Conservation (phyloP, 2,888 invertebrate genomes). For the Meandrusa payeni region DNA sequence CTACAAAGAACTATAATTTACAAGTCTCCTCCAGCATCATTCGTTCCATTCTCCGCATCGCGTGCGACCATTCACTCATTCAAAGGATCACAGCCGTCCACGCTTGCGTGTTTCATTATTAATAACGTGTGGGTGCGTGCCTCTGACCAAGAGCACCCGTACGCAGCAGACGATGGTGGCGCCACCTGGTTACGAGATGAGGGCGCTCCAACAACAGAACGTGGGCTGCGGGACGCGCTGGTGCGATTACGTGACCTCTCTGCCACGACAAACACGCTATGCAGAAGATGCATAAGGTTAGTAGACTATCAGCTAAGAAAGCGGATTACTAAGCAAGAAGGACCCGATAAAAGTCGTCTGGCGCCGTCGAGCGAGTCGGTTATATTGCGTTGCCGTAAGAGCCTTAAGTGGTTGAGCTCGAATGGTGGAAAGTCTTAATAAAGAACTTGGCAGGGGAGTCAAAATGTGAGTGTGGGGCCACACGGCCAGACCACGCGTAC, state of each 20-base stretch:
- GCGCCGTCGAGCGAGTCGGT: too few species aligned
- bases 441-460: too few species aligned
- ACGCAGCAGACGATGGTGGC: slow-evolving; percentile 61
- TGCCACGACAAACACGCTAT: slow-evolving; percentile 97
- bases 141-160: slow-evolving; percentile 70
- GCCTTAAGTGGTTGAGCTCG: too few species aligned
- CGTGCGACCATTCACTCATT: not conserved
- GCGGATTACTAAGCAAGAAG: too few species aligned
- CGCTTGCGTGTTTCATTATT: slow-evolving; percentile 33
- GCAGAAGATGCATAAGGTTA: slow-evolving; percentile 89
- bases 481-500: too few species aligned
- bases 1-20: too few species aligned
- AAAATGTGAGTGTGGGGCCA: too few species aligned
- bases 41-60: not conserved
- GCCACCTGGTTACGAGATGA: slow-evolving; percentile 88
- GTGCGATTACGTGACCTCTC: slow-evolving; percentile 96
- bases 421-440: too few species aligned
- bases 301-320: slow-evolving; percentile 87
- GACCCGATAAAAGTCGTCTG: too few species aligned
- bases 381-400: too few species aligned
- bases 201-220: slow-evolving; percentile 97
- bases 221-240: slow-evolving; percentile 94
- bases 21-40: too few species aligned
- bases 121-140: slow-evolving; percentile 35
- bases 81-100: slow-evolving; percentile 8